A percentile compares a stretch with the other conserved stretches of the same genome.
Evolutionary conservation across 2,797 vertebrate genomes (phyloP).

Genomic region (Pipistrellus pygmaeus): DNA sequence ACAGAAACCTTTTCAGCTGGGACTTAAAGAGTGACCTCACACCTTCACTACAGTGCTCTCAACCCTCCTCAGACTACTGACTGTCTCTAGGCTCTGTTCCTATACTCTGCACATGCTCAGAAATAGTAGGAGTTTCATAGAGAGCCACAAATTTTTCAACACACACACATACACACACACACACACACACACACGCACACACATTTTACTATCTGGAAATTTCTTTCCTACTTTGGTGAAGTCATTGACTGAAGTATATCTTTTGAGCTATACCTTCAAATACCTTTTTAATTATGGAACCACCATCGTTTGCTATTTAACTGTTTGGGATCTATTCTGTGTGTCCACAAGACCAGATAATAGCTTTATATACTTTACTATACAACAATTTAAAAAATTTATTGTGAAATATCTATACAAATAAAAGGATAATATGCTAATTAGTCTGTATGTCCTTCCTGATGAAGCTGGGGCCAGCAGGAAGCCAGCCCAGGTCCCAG

Average conservation of each 20-base stretch:
- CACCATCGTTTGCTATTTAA: not conserved
- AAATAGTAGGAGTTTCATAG: not conserved
- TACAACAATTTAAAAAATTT: not conserved
- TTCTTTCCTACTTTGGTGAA: conserved; percentile 27
- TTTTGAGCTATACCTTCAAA: conserved; percentile 32
- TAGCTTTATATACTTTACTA: conserved; percentile 17
- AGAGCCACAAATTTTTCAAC: not conserved
- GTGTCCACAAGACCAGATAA: not conserved
- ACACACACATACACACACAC: not conserved
- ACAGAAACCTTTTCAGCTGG: not conserved
- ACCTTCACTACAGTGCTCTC: not conserved
- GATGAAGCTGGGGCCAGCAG: too few relatives aligned
- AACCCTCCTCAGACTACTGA: not conserved
- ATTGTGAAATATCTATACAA: not conserved
- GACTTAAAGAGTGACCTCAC: not conserved
- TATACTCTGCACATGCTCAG: not conserved
- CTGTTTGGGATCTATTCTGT: not conserved
- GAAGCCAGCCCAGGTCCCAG: too few relatives aligned
- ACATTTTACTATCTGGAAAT: conserved; percentile 59
- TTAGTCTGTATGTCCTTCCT: too few relatives aligned
- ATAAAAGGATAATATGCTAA: too few relatives aligned
- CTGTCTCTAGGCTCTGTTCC: conserved; percentile 5
- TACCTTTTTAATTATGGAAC: not conserved
- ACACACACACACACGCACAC: not conserved
- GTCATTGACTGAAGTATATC: not conserved